Base-by-base conservation (phyloP, 2,113 vertebrate genomes). In the Corythoichthys intestinalis region DNA sequence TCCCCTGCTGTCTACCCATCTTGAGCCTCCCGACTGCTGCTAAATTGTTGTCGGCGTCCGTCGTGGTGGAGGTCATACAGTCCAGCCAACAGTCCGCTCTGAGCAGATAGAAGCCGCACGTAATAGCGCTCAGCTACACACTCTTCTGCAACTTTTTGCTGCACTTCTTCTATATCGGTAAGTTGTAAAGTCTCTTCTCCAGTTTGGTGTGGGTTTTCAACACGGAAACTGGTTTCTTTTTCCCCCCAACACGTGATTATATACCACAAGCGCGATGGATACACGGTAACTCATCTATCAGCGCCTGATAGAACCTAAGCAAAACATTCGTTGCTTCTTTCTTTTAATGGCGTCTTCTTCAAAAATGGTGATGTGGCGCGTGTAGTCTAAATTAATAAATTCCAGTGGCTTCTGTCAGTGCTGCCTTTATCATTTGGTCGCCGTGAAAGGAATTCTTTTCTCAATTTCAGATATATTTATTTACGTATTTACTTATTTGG, bases 1-100 rank as follows among this genome's bases (percentile, higher is more conserved):
- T 52, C 28, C 54, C 12, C 34, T 34, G 3, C 35, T 60, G 20
- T 17, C 66, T 8, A 28, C 12, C 47, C 14, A 35, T 28, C 41
- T 37, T n/a, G 39, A 13, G 28, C 63, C 37, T 20, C 60, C 58
- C 49, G 37, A 10, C 49, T 39, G 67, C 20, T 41, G 52, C 57
- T 38, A 69, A 69, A 72, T 70, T 71, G 71, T 76, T 68, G 34
- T 61, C 5, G 13, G 56, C 17, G 52, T 41, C 54, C 3, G 28
- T 50, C 15, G 50, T 20, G 38, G 58, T 47, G 65, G 57, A 76
- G 73, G 61, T 74, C 67, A 3, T 2, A 20, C 65, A 61, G 71
- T 64, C 71, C 67, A 46, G 12, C 1, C 59, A 50, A 12, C 41
- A 65, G 58, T 52, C 60, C 68, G 20, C 62, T 44, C 70, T 10